Conservation (phyloP, 2,888 invertebrate species). For the Spodoptera picta region DNA sequence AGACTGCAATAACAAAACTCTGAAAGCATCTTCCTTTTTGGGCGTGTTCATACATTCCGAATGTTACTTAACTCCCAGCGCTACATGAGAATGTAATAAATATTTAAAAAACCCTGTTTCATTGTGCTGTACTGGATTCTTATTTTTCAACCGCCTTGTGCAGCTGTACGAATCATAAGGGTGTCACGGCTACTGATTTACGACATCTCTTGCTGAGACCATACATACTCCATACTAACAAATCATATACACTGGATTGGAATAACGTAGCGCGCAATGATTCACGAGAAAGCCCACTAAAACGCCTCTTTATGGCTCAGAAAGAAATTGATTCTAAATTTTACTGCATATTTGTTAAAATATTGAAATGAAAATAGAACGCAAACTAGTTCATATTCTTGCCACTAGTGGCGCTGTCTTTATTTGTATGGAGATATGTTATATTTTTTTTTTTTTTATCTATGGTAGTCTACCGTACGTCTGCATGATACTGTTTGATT, state of each 20-base stretch:
- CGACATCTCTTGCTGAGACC: slow-evolving; percentile 79
- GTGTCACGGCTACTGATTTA: slow-evolving; percentile 82
- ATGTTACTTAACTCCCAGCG: slow-evolving; percentile 23
- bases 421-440: no score
- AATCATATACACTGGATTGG: slow-evolving; percentile 76
- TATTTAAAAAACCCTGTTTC: slow-evolving; percentile 61
- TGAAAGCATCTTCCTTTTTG: slow-evolving; percentile 6
- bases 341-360: slow-evolving; percentile 87
- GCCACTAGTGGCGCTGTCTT: no score
- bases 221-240: slow-evolving; percentile 77
- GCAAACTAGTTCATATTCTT: no score
- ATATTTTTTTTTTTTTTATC: no score
- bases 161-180: slow-evolving; percentile 76
- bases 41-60: slow-evolving; percentile 12
- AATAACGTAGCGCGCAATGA: slow-evolving; percentile 68
- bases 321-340: slow-evolving; percentile 86
- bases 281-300: slow-evolving; percentile 77
- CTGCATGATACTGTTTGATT: no score
- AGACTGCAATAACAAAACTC: background rate
- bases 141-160: slow-evolving; percentile 73
- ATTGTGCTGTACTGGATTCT: slow-evolving; percentile 64
- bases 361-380: no score
- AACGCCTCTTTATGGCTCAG: slow-evolving; percentile 77
- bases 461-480: no score
- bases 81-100: slow-evolving; percentile 42